Conservation (phyloP, 2,797 vertebrate species). For the Dromococcyx pavoninus region DNA sequence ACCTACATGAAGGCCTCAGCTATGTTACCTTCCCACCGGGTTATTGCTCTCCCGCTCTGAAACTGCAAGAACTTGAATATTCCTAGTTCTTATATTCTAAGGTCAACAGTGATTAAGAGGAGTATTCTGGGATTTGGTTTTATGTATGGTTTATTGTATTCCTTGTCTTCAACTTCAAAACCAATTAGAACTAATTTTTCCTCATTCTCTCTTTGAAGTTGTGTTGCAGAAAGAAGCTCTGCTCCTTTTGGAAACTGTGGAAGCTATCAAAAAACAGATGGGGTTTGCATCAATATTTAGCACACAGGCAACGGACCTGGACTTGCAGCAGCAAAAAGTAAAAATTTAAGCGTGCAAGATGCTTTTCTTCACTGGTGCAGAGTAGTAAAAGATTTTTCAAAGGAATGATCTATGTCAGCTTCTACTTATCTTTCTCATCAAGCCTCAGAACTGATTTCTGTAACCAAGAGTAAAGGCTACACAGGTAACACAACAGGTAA, state of each 20-base stretch:
- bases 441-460: background rate
- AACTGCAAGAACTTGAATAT: background rate
- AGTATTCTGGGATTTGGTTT: background rate
- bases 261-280: background rate
- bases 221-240: background rate
- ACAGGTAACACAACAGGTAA: no score
- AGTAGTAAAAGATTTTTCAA: background rate
- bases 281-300: background rate
- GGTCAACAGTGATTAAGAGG: background rate
- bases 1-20: background rate
- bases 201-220: background rate
- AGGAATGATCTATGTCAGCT: background rate
- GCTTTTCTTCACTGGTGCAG: background rate
- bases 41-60: background rate
- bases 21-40: background rate
- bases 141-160: background rate
- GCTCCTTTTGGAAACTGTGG: background rate
- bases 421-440: background rate
- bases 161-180: background rate
- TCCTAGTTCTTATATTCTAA: background rate
- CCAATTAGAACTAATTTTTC: background rate
- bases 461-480: background rate
- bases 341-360: background rate
- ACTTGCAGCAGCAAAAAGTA: background rate
- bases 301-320: background rate